Evolutionary conservation across 2,888 invertebrate species (phyloP), one percentile per base, ranked within the genome.

Genomic region (Morpho helenor): DNA sequence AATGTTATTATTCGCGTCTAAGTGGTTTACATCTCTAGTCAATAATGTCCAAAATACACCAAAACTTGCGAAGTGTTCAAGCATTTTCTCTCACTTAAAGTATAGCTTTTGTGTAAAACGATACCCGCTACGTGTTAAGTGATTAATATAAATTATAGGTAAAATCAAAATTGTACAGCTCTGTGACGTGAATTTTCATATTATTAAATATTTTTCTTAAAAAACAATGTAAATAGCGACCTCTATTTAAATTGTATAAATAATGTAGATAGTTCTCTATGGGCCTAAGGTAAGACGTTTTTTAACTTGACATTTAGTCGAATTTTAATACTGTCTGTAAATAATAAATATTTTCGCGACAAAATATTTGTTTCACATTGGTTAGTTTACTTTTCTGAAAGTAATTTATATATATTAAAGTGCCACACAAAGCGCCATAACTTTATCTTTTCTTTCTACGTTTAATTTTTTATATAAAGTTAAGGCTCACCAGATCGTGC

Each of bases 181-280:
- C 66, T 70, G 66, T 57, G 46, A 68, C 61, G 73, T 75, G 69
- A 68, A 76, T 71, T 77, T 66, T 70, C 66, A 71, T 31, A 31
- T 31, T 31, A 31, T 65, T 66, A 72, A 74, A 72, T 80, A 79
- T 82, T 82, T 84, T 84, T 82, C 77, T 74, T 76, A 77, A 65
- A 56, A 45, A 45, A 53, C 46, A 7, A 54, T 78, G 77, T 83
- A 79, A 71, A 77, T 77, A 77, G 68, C 66, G 61, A 65, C 66
- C 63, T 74, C 72, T 79, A 75, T 75, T 75, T 64, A 74, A 75
- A 75, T 65, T 79, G 76, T 80, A 77, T 75, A 77, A 73, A 74
- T 56, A 52, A 48, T 56, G 65, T 75, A 74, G 70, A 62, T 76
- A 76, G 62, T 56, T 49, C 39, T 57, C 53, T 56, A 50, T 56